Evolutionary conservation across 2,113 vertebrate genomes (phyloP).

Genomic region (Rhinoderma darwinii): DNA sequence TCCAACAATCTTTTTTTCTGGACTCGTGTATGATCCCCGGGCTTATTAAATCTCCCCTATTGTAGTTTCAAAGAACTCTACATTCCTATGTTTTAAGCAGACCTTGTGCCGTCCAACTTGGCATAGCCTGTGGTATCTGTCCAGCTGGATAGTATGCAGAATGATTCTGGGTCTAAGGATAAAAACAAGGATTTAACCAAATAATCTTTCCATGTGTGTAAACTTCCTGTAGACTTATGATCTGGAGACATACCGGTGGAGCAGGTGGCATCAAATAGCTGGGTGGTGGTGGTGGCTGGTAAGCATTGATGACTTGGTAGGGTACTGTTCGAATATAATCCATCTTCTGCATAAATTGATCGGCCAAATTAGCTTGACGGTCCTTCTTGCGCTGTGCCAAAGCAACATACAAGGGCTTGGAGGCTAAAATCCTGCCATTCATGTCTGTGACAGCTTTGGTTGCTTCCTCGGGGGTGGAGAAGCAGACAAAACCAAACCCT

Average conservation of each 20-base stretch:
- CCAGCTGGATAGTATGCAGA: constrained; percentile 95
- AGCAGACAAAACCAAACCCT: constrained; percentile 98
- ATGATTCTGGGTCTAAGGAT: constrained; percentile 89
- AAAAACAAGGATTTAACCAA: constrained; percentile 24
- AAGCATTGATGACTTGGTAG: constrained; percentile 96
- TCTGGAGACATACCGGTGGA: constrained; percentile 80
- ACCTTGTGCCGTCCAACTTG: constrained; percentile 94
- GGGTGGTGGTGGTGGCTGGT: constrained; percentile 90
- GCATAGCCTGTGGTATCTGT: constrained; percentile 92
- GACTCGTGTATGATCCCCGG: no score
- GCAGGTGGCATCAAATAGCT: constrained; percentile 99
- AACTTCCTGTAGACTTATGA: not conserved
- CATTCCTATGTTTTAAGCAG: not conserved
- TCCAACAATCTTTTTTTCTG: no score
- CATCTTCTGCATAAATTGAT: constrained; percentile 99
- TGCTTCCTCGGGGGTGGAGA: constrained; percentile 97
- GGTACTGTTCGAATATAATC: constrained; percentile 93
- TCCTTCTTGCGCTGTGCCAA: constrained; percentile 97
- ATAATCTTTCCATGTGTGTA: not conserved
- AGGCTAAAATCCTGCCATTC: constrained; percentile 97
- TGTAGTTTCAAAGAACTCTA: not conserved
- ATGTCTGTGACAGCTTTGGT: constrained; percentile 99
- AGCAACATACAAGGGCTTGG: constrained; percentile 97
- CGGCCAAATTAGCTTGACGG: constrained; percentile 94
- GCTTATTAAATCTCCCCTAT: no score